Percentiles rank a stretch among this genome's conserved stretches.
phyloP scores from a whole-genome alignment of 1,140 invertebrate genomes.

The Episyrphus balteatus region DNA sequence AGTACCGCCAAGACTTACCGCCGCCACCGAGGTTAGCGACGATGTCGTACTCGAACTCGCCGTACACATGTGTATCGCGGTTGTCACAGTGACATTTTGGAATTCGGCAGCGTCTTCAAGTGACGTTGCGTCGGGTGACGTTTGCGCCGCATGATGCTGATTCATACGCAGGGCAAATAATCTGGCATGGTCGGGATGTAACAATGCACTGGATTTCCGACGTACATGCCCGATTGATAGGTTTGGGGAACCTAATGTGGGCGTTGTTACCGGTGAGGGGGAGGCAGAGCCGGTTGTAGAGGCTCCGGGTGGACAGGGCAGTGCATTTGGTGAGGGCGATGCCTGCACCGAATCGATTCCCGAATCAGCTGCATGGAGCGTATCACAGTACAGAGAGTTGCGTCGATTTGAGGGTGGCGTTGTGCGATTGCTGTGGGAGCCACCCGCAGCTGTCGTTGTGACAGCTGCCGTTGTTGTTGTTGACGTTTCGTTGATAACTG shows the following conservation, averaged over 20 bases:
- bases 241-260: constrained; percentile 37
- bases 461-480: constrained; percentile 27
- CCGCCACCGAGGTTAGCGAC: constrained; percentile 43
- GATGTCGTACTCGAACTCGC: constrained; percentile 47
- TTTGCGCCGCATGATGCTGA: constrained; percentile 40
- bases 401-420: constrained; percentile 20
- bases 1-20: constrained; percentile 34
- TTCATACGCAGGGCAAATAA: constrained; percentile 40
- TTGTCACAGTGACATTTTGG: constrained; percentile 28
- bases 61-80: constrained; percentile 30
- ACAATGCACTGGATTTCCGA: constrained; percentile 45
- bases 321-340: constrained; percentile 48
- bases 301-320: constrained; percentile 33
- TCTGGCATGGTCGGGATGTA: constrained; percentile 58
- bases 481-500: constrained; percentile 38
- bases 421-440: constrained; percentile 22
- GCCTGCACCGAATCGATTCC: constrained; percentile 61
- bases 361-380: constrained; percentile 40
- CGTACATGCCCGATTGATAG: constrained; percentile 36
- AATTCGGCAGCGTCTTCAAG: constrained; percentile 36
- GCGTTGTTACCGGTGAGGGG: constrained; percentile 29
- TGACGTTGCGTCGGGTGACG: constrained; percentile 32
- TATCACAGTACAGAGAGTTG: constrained; percentile 35
- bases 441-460: constrained; percentile 12
- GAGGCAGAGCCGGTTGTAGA: constrained; percentile 33